Evolutionary conservation across 2,888 invertebrate genomes (phyloP), one percentile per base, ranked within the genome.

Genomic region (Plebejus melissa): DNA sequence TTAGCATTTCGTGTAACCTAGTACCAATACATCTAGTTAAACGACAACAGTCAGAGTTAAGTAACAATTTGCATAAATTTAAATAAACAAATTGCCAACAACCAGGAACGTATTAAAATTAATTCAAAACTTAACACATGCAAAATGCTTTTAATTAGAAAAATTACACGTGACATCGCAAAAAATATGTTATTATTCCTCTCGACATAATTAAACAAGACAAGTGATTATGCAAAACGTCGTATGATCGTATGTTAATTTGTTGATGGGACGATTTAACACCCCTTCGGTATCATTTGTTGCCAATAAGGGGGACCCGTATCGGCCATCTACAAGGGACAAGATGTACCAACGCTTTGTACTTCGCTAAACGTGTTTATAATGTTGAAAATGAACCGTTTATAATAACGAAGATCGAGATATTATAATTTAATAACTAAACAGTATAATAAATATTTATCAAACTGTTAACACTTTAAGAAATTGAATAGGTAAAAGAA

Each of bases 171-270:
- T 72, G 32, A 50, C 28, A 54, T 36, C 65, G 65, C 65, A 72
- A 72, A 72, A 50, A 50, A 72, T n/a, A 72, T 50, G 72, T 32
- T 54, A 70, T 70, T 70, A 71, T 72, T 54, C 41, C 50, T 72
- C 75, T 75, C 57, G 36, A 76, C 69, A 76, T 77, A 76, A 58
- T 76, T 69, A 76, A 65, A 79, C 76, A 77, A 78, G 79, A 79
- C 77, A 79, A 77, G 78, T 81, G 86, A 65, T 89, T 90, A 90
- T 90, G 89, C 85, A 87, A 90, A 91, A 87, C 84, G 86, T 87
- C 87, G 87, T 87, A 87, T 86, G 74, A 84, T 83, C 86, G 88
- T 91, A 92, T 92, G 92, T 88, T 89, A 93, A 93, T 91, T 82
- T 77, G 83, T 83, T 83, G 84, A 81, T 82, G 80, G 87, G 89